Conservation (phyloP, 2,113 vertebrate genomes). For the Cephalopholis sonnerati region DNA sequence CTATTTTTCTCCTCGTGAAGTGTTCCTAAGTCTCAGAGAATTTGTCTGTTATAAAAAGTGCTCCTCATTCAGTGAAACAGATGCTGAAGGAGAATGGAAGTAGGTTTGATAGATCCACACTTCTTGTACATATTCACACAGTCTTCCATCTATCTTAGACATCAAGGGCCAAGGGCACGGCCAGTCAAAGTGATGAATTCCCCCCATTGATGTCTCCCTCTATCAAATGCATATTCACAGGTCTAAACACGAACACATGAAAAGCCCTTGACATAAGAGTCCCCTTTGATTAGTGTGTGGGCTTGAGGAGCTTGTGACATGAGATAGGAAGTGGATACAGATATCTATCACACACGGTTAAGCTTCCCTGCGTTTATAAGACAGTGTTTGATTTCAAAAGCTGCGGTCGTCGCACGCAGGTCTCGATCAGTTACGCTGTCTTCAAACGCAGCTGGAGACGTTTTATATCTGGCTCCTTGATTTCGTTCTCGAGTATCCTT, state of each 20-base stretch:
- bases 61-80: not conserved
- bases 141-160: constrained; percentile 19
- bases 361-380: constrained; percentile 1
- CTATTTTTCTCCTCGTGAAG: not conserved
- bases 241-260: constrained; percentile 19
- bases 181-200: constrained; percentile 51
- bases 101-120: not conserved
- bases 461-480: constrained; percentile 51
- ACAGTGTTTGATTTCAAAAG: constrained; percentile 53
- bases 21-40: not conserved
- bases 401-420: not conserved
- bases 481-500: constrained; percentile 15
- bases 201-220: constrained; percentile 10
- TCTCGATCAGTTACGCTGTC: constrained; percentile 30
- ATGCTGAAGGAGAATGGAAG: not conserved
- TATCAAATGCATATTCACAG: constrained; percentile 25
- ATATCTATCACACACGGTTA: constrained; percentile 44
- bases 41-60: constrained; percentile 11
- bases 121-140: not conserved
- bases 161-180: constrained; percentile 28
- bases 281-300: constrained; percentile 41
- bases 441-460: constrained; percentile 38
- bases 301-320: constrained; percentile 19
- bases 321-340: constrained; percentile 22
- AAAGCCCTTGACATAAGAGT: constrained; percentile 32